phyloP scores from a whole-genome alignment of 1,140 invertebrate species.

The Rhopalosiphum padi region DNA sequence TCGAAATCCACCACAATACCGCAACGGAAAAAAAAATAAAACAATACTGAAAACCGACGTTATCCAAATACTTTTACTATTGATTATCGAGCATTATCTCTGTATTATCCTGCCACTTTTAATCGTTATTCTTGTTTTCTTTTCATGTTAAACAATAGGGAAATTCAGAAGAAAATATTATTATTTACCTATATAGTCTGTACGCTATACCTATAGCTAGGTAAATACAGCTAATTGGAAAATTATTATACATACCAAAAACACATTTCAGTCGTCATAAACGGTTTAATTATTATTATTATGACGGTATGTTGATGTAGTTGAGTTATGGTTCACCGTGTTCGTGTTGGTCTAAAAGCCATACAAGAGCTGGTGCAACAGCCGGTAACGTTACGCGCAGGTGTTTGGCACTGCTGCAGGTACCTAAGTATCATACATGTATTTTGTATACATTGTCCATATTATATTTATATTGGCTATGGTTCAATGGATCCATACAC shows the following conservation, averaged over 20 bases:
- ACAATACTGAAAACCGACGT: not conserved
- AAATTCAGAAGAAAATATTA: not conserved
- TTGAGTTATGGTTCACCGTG: not conserved
- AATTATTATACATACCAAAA: not conserved
- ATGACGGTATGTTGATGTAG: not conserved
- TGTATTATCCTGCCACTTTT: not conserved
- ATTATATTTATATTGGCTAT: not conserved
- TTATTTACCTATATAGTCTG: not conserved
- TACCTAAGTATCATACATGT: not conserved
- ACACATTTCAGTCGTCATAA: not conserved
- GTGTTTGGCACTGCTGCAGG: not conserved
- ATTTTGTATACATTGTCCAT: not conserved
- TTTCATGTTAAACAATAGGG: not conserved
- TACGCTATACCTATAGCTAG: not conserved
- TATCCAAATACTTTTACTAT: conserved; percentile 42
- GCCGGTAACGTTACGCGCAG: not conserved
- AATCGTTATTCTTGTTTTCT: not conserved
- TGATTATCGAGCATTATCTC: not conserved
- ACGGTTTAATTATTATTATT: not conserved
- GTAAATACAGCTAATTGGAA: not conserved
- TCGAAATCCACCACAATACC: conserved; percentile 30
- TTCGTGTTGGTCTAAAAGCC: not conserved
- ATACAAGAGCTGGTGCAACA: not conserved
- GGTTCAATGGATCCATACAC: not conserved
- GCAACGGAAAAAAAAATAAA: not conserved